Percentiles rank a stretch among this genome's conserved stretches.
Evolutionary conservation across 2,797 vertebrate genomes (phyloP).

Genomic region (Hemibagrus guttatus): DNA sequence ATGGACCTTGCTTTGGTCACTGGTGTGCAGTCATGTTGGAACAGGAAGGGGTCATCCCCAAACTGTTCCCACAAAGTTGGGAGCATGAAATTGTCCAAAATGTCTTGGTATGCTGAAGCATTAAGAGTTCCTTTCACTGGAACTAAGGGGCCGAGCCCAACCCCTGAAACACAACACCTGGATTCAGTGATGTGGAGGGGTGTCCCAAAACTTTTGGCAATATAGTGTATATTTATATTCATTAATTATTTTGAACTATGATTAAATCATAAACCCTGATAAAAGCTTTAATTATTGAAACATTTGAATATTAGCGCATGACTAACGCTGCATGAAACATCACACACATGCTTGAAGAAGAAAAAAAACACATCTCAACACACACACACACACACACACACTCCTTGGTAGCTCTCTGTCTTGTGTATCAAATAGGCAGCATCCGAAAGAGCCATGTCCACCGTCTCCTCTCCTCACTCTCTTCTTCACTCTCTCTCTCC

Average conservation of each 20-base stretch:
- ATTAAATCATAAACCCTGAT: neutral
- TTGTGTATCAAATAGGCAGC: conserved; percentile 59
- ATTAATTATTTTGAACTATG: neutral
- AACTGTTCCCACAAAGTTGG: too few relatives aligned
- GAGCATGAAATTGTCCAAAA: too few relatives aligned
- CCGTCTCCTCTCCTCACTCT: conserved; percentile 53
- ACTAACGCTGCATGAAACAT: neutral
- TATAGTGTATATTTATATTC: too few relatives aligned
- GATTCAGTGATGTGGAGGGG: too few relatives aligned
- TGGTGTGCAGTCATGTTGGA: too few relatives aligned
- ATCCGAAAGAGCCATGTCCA: conserved; percentile 58
- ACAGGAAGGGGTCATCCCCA: too few relatives aligned
- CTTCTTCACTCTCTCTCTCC: neutral
- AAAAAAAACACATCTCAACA: neutral
- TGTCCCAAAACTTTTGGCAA: too few relatives aligned
- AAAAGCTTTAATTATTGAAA: neutral
- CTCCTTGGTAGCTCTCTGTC: conserved; percentile 42
- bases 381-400: conserved; percentile 3
- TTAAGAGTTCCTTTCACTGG: too few relatives aligned
- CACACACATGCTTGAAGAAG: neutral
- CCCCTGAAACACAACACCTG: too few relatives aligned
- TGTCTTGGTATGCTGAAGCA: too few relatives aligned
- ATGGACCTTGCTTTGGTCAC: too few relatives aligned
- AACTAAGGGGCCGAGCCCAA: too few relatives aligned
- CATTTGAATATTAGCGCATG: neutral